These are phyloP conservation scores for Copsychus sechellarum DNA, from an alignment of 2,113 vertebrate genomes.

Conservation along the genomic window DNA sequence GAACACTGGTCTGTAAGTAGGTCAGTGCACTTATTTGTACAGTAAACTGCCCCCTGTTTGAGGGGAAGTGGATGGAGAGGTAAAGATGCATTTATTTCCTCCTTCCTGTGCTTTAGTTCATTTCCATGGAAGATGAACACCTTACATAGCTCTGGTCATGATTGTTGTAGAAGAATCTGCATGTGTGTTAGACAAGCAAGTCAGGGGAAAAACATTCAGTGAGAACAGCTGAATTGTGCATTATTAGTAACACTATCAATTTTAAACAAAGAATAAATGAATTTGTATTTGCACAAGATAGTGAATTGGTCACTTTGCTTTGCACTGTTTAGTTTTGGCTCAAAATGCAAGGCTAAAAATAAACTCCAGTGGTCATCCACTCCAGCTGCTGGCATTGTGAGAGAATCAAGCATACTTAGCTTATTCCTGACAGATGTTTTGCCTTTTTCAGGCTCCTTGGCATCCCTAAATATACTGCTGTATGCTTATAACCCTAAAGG, in stretches of 20 bases:
- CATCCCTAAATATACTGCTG: background rate
- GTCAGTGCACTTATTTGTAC: background rate
- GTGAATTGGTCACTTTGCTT: background rate
- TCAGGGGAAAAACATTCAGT: background rate
- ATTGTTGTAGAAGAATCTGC: background rate
- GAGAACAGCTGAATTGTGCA: background rate
- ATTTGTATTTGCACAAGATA: background rate
- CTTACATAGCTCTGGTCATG: background rate
- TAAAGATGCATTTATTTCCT: background rate
- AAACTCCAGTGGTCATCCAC: background rate
- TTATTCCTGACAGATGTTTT: background rate
- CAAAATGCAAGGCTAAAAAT: slow-evolving; percentile 44
- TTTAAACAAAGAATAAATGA: background rate
- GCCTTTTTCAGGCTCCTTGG: background rate
- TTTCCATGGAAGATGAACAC: background rate
- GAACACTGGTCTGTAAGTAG: background rate
- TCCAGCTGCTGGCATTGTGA: slow-evolving; percentile 19
- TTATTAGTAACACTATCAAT: background rate
- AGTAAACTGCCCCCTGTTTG: background rate
- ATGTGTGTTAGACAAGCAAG: background rate
- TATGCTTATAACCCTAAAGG: background rate
- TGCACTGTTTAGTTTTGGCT: background rate
- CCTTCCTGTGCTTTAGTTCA: background rate
- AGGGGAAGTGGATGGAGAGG: background rate
- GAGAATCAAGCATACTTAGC: background rate